phyloP scores from a whole-genome alignment of 2,113 vertebrate species.

The Eulacestoma nigropectus region DNA sequence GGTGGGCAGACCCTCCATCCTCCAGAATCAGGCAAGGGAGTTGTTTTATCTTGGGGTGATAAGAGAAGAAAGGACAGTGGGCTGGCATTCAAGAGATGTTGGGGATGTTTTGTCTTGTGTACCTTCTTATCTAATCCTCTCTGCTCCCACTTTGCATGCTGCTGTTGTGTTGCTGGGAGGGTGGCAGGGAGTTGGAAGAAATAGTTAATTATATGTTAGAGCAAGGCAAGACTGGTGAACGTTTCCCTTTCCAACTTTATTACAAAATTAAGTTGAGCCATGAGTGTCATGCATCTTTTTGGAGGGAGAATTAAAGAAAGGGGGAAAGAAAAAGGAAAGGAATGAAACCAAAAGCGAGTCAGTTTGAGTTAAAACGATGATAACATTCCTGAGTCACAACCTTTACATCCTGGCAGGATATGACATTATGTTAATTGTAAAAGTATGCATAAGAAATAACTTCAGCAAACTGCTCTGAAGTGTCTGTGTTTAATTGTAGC shows the following conservation, averaged over 20 bases:
- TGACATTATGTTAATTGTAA: slow-evolving; percentile 35
- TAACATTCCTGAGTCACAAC: slow-evolving; percentile 37
- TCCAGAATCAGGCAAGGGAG: background rate
- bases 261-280: background rate
- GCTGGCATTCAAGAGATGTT: background rate
- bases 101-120: rapidly evolving
- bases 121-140: background rate
- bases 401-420: background rate
- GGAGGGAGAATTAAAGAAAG: background rate
- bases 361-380: background rate
- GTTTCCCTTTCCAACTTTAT: background rate
- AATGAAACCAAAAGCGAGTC: background rate
- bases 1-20: background rate
- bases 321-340: background rate
- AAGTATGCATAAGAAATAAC: slow-evolving; percentile 39
- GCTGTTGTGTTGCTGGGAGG: background rate
- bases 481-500: slow-evolving; percentile 48
- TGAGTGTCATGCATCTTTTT: background rate
- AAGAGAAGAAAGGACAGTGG: background rate
- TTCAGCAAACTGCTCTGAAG: background rate
- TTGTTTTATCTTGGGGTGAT: background rate
- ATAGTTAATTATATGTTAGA: background rate
- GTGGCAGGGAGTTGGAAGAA: background rate
- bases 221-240: background rate
- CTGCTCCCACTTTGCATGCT: background rate